These are phyloP conservation scores for Gallinago stenura DNA, from an alignment of 2,797 vertebrate species.

Conservation along the genomic window DNA sequence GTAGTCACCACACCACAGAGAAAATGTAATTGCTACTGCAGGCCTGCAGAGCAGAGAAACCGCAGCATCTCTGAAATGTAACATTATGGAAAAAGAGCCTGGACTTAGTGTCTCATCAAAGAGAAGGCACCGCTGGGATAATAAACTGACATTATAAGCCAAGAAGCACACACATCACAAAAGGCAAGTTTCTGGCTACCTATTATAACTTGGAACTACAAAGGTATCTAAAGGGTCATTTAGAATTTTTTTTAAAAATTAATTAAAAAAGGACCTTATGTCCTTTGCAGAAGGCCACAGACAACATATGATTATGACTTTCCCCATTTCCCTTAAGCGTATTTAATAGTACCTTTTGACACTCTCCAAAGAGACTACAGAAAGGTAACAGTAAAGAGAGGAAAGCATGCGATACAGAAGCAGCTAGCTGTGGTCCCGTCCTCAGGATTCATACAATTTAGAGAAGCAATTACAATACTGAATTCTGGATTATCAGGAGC, in stretches of 20 bases:
- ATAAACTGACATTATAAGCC: not conserved
- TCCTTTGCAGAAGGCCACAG: not conserved
- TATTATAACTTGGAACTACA: not conserved
- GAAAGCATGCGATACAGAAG: not conserved
- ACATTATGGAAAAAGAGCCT: not conserved
- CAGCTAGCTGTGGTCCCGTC: not conserved
- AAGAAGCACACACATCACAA: not conserved
- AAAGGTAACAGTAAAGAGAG: not conserved
- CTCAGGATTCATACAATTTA: not conserved
- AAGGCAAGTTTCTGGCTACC: not conserved
- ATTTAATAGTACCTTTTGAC: not conserved
- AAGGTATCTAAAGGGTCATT: not conserved
- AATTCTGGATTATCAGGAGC: not conserved
- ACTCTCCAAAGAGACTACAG: not conserved
- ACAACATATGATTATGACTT: not conserved
- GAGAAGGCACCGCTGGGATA: not conserved
- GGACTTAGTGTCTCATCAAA: not conserved
- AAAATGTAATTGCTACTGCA: conserved; percentile 23
- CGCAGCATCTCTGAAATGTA: not conserved
- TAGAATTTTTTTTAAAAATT: not conserved
- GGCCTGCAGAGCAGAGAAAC: not conserved
- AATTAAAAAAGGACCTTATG: not conserved
- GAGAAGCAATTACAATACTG: not conserved
- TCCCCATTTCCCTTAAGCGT: not conserved
- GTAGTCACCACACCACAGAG: not conserved